These are phyloP conservation scores for Sinotaia quadrata DNA, from an alignment of 2,888 invertebrate species.

Conservation along the genomic window DNA sequence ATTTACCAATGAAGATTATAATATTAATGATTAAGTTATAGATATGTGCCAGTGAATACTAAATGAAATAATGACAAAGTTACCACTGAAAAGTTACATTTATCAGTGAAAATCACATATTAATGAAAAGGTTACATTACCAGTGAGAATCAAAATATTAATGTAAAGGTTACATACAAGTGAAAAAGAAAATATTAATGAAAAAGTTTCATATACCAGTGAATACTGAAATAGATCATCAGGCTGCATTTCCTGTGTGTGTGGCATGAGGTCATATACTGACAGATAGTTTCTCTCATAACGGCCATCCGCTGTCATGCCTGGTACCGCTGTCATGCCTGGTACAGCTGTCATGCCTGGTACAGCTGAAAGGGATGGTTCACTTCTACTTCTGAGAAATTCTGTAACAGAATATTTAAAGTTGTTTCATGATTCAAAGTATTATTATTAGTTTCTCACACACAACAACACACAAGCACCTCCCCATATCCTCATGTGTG, in stretches of 20 bases:
- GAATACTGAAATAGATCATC: constrained; percentile 80
- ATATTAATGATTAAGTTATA: too few species aligned
- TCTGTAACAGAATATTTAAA: not conserved
- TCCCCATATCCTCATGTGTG: too few species aligned
- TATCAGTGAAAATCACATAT: too few species aligned
- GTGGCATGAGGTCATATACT: constrained; percentile 82
- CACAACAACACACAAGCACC: too few species aligned
- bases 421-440: not conserved
- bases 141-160: too few species aligned
- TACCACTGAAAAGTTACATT: too few species aligned
- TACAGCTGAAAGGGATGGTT: not conserved
- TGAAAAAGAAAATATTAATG: too few species aligned
- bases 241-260: constrained; percentile 79
- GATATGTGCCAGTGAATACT: too few species aligned
- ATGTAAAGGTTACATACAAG: too few species aligned
- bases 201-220: constrained; percentile 62
- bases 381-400: not conserved
- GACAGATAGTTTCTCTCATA: constrained; percentile 73
- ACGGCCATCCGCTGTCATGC: constrained; percentile 44
- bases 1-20: too few species aligned
- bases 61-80: too few species aligned
- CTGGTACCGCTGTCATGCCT: constrained; percentile 46
- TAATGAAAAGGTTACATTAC: too few species aligned
- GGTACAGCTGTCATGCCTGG: constrained; percentile 20
- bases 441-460: not conserved